Evolutionary conservation across 2,797 vertebrate genomes (phyloP), one percentile per base, ranked within the genome.

Genomic region (Sarcoramphus papa): DNA sequence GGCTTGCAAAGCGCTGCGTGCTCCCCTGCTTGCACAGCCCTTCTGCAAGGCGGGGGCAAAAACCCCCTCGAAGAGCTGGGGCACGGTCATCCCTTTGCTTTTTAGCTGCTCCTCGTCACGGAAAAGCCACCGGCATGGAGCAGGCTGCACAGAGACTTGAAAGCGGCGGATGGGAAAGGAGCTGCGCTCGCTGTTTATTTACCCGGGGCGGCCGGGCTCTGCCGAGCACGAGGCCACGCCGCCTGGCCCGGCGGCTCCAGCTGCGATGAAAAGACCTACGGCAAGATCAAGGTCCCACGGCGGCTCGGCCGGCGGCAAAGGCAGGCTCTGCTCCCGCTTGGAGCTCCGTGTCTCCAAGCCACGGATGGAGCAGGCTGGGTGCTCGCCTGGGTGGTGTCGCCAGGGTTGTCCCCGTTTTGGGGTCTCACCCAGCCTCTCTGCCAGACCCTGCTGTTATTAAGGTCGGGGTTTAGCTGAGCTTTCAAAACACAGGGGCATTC

Each of bases 151-250:
- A 24, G 59, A 50, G 76, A 67, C 31, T 47, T 77, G 76, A 90
- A 80, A 80, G 62, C 45, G 40, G 82, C n/a, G 25, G 60, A 62
- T 47, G 85, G 77, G 78, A 24, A 48, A 70, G 40, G 84, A 73
- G 88, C 72, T 7, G 63, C 41, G 14, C 77, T 72, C 15, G n/a
- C 72, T 79, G 92, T 94, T 93, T 83, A 12, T 94, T 96, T 93
- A 87, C 47, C 74, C 63, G 25, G 63, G 54, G 53, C 1, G 11
- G 84, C 56, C 7, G 24, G 41, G 56, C 75, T 69, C 21, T 43
- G 80, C 72, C 51, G 67, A 85, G 92, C 83, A 77, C 72, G 37
- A 82, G 86, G 87, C 92, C 95, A 54, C 16, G 35, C 50, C 16
- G 40, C 45, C 92, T 72, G 90, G 31, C 57, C 85, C 69, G 54